Base-by-base conservation (phyloP, 2,797 vertebrate genomes). In the Lerista edwardsae region DNA sequence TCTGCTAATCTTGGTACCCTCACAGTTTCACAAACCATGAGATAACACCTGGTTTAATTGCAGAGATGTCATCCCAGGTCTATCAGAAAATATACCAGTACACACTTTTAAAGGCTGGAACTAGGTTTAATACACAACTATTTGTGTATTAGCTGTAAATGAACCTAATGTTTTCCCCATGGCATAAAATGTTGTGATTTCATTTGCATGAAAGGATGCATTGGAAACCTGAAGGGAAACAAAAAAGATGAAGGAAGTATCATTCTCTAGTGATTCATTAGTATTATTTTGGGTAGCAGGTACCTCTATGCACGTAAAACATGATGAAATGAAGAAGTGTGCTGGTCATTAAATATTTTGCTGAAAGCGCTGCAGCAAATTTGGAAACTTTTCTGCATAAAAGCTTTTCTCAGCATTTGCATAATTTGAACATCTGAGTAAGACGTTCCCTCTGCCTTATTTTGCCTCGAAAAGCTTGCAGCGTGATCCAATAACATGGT, bases 321-420 rank as follows among this genome's bases (percentile, higher is more conserved):
- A 79, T 29, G 74, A 55, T 3, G 9, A 59, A 55, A 85, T 39
- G 75, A 82, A 82, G 73, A 79, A 75, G 41, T 84, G 80, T 64
- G n/a, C 44, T 41, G 57, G 55, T 31, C 68, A 77, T 71, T 74
- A 87, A 75, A 62, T 80, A 15, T 80, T 92, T 41, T 92, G 84
- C 84, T 91, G 89, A 87, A 14, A 19, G n/a, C 34, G 25, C 34
- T 34, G 7, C 75, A 76, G 21, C 4, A 34, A 76, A 75, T 59
- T 76, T 82, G 79, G 41, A 29, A 8, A 0, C 0, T 82, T 61
- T 39, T 86, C 61, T 72, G 55, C 17, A 15, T 47, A 85, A 89
- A 75, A 88, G 27, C 12, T 84, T 88, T 91, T 86, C 82, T 79
- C n/a, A 80, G 80, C 47, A 90, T 78, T 89, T 87, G 39, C 2